Evolutionary conservation across 1,140 invertebrate species (phyloP), one percentile per base, ranked within the genome.

Genomic region (Drosophila truncata): DNA sequence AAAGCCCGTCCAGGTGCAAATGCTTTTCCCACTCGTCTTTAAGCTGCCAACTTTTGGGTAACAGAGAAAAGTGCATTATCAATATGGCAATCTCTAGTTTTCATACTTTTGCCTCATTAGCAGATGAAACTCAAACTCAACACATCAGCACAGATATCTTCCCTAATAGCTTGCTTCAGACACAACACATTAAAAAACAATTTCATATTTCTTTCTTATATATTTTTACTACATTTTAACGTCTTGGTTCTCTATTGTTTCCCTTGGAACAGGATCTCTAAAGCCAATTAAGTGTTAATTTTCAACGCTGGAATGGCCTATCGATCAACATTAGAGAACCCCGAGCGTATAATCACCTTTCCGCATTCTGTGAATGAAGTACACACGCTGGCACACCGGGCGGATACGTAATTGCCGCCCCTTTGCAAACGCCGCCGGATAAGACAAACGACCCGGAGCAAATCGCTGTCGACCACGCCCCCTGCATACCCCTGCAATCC

Each of bases 281-380:
- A 64, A 66, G 47, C 62, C 71, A 86, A 87, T 73, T 87, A 76
- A 41, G 62, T 50, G 47, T 50, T 62, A 62, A 86, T 86, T 71
- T 49, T 58, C 52, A 37, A 37, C 20, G 20, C 52, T 72, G 46
- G n/a, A 13, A 14, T 57, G 44, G 42, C 52, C 50, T 73, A 87
- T 88, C 84, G 76, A 88, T 87, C 83, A 83, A 69, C 52, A 69
- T 75, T 75, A 54, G 66, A 59, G 70, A 72, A 70, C 62, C 52
- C 47, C 35, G 41, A 70, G 73, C 85, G 67, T 78, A 81, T 88
- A 90, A 88, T 85, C 81, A 90, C 85, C 85, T 88, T 88, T 88
- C 85, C 85, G 85, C 85, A 82, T 88, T 88, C 78, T 57, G 60
- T 67, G 70, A 73, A 84, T 76, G 57, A 52, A 79, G 62, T 55